Percentiles rank a stretch among this genome's conserved stretches.
These are phyloP conservation scores for Mythimna lalbum DNA, from an alignment of 2,888 invertebrate genomes.

Conservation along the genomic window DNA sequence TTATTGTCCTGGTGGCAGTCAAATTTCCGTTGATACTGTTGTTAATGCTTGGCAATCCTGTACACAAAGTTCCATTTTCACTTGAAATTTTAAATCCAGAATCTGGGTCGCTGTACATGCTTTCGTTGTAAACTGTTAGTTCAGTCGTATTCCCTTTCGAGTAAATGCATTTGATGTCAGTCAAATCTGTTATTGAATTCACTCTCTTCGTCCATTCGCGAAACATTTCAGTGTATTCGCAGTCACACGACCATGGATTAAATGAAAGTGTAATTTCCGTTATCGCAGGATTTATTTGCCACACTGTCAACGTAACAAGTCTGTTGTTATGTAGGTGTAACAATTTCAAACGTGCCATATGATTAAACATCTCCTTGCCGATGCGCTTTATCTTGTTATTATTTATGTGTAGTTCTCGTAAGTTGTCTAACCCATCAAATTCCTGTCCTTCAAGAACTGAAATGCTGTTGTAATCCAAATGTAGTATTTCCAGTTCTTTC, in stretches of 20 bases:
- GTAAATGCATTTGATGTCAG: constrained; percentile 93
- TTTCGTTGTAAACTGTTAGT: constrained; percentile 90
- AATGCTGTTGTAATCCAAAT: constrained; percentile 94
- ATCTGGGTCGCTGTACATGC: constrained; percentile 90
- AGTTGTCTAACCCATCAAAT: constrained; percentile 94
- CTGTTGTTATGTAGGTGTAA: constrained; percentile 94
- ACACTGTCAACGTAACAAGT: constrained; percentile 92
- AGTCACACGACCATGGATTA: constrained; percentile 96
- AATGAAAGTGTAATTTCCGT: constrained; percentile 92
- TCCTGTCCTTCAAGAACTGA: constrained; percentile 94
- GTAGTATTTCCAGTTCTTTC: constrained; percentile 93
- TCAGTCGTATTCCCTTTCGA: constrained; percentile 90
- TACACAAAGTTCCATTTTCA: constrained; percentile 92
- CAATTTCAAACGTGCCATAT: constrained; percentile 92
- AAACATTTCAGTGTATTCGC: constrained; percentile 94
- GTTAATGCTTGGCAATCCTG: constrained; percentile 92
- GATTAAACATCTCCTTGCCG: constrained; percentile 93
- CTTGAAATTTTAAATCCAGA: constrained; percentile 91
- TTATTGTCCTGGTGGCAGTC: constrained; percentile 93
- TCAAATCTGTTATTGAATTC: constrained; percentile 92
- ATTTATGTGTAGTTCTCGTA: constrained; percentile 94
- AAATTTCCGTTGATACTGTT: constrained; percentile 93
- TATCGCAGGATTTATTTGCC: constrained; percentile 92
- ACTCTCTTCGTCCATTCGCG: constrained; percentile 94
- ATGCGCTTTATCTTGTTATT: constrained; percentile 93